Conservation (phyloP, 92 coral and sea anemone genomes). For the Anthopleura xanthogrammica region DNA sequence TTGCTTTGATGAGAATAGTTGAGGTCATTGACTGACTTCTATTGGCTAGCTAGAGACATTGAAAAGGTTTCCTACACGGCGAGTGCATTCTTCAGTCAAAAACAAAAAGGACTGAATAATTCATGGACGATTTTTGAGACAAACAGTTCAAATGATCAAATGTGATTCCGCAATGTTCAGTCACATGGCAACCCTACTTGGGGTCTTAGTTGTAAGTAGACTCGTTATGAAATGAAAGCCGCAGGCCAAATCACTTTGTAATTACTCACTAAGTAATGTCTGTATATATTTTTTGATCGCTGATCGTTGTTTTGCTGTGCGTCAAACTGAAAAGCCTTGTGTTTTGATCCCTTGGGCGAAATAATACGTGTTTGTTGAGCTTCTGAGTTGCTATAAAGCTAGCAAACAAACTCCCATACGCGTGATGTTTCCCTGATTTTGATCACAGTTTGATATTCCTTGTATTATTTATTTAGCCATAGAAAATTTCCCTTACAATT, state of each 20-base stretch:
- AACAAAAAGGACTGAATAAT: slow-evolving; percentile 14
- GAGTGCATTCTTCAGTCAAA: neutral
- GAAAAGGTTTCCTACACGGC: neutral
- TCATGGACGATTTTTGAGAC: slow-evolving; percentile 3
- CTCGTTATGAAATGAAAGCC: slow-evolving; percentile 9
- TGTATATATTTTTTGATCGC: slow-evolving; percentile 4
- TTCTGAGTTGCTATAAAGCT: neutral
- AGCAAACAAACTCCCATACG: neutral
- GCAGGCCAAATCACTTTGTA: slow-evolving; percentile 16
- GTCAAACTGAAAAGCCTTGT: neutral
- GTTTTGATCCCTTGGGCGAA: slow-evolving; percentile 26
- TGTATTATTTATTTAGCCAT: neutral
- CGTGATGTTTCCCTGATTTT: neutral
- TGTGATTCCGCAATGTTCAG: neutral
- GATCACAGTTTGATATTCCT: neutral
- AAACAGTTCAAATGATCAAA: neutral
- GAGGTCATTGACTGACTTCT: slow-evolving; percentile 7
- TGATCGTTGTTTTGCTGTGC: slow-evolving; percentile 25
- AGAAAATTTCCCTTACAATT: neutral
- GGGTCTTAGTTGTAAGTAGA: slow-evolving; percentile 23
- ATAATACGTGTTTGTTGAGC: slow-evolving; percentile 3
- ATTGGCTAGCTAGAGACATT: neutral
- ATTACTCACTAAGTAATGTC: slow-evolving; percentile 27
- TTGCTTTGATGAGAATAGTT: neutral
- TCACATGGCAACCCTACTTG: slow-evolving; percentile 21